These are phyloP conservation scores for Hyalella azteca DNA, from an alignment of 2,888 invertebrate genomes.

Conservation along the genomic window DNA sequence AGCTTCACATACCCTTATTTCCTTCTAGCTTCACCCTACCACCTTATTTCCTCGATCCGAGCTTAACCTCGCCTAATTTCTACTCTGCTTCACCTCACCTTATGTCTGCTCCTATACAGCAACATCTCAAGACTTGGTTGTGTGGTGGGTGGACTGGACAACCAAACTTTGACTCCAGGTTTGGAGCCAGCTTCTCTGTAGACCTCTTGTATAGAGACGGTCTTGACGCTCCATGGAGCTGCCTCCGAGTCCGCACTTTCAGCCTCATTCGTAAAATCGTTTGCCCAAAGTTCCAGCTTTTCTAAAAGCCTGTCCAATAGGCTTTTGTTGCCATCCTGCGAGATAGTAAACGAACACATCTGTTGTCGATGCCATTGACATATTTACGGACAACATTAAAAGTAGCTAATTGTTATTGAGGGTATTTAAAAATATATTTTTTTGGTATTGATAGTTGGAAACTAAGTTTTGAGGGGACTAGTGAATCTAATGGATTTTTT, in stretches of 20 bases:
- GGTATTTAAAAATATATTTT: no score
- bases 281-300: constrained; percentile 22
- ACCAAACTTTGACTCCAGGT: background rate
- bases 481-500: no score
- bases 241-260: background rate
- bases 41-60: no score
- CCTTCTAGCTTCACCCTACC: no score
- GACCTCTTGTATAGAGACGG: constrained; percentile 32
- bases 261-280: background rate
- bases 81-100: background rate
- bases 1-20: no score
- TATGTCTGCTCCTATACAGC: constrained; percentile 9
- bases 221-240: constrained; percentile 10
- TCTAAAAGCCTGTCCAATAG: background rate
- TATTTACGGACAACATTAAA: no score
- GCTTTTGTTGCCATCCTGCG: constrained; percentile 7
- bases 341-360: no score
- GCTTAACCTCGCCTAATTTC: no score
- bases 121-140: constrained; percentile 19
- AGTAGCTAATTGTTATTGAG: no score
- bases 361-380: no score
- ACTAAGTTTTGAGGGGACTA: no score
- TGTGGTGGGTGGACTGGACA: background rate
- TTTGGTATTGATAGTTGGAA: no score
- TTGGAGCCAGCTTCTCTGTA: constrained; percentile 20